Conservation (phyloP, 1,140 invertebrate species). For the Bombus ignitus region DNA sequence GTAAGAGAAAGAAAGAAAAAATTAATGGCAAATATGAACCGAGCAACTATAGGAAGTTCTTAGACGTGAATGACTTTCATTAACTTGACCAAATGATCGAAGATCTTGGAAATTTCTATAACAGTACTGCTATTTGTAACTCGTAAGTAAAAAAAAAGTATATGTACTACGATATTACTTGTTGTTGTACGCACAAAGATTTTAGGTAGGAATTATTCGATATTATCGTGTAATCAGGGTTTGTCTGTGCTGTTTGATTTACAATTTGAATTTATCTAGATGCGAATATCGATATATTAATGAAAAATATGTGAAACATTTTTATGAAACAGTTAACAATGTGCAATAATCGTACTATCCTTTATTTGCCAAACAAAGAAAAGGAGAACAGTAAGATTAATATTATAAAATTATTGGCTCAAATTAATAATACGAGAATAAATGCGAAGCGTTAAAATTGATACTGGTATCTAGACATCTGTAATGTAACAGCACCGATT, state of each 20-base stretch:
- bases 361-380: neutral
- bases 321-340: neutral
- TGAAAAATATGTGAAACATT: neutral
- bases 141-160: constrained; percentile 25
- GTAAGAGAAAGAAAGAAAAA: neutral
- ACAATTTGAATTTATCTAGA: constrained; percentile 38
- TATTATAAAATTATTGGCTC: neutral
- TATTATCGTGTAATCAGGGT: constrained; percentile 64
- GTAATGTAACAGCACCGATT: constrained; percentile 42
- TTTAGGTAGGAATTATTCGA: constrained; percentile 55
- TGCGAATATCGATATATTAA: constrained; percentile 31
- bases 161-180: constrained; percentile 45
- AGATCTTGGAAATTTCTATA: constrained; percentile 47
- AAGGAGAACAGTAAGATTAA: neutral
- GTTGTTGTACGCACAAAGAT: constrained; percentile 63
- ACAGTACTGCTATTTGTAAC: constrained; percentile 35
- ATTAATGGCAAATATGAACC: neutral
- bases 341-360: constrained; percentile 13
- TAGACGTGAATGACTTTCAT: constrained; percentile 23
- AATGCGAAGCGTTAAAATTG: constrained; percentile 31
- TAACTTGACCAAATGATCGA: constrained; percentile 50
- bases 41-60: neutral
- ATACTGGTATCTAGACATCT: constrained; percentile 45
- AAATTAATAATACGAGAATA: constrained; percentile 1
- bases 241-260: constrained; percentile 42